A percentile compares a stretch with the other conserved stretches of the same genome.
Evolutionary conservation across 2,797 vertebrate species (phyloP).

Genomic region (Hydrolagus colliei): DNA sequence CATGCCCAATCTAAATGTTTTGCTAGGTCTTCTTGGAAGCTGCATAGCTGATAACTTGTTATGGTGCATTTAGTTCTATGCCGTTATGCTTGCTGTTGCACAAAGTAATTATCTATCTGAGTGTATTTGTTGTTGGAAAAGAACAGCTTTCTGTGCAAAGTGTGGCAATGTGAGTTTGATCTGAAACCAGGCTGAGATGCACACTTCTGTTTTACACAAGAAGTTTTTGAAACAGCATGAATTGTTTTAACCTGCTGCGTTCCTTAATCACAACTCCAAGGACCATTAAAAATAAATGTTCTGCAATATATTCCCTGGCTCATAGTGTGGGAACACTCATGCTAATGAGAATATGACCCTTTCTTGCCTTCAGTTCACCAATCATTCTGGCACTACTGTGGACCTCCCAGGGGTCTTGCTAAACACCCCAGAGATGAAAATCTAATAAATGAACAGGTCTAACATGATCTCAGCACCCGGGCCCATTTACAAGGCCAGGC

Average conservation of each 20-base stretch:
- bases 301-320: conserved; percentile 21
- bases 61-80: background rate
- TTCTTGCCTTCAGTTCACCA: conserved; percentile 28
- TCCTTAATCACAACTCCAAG: conserved; percentile 30
- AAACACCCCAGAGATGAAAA: conserved; percentile 37
- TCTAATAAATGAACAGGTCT: conserved; percentile 46
- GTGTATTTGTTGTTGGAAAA: background rate
- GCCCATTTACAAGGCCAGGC: conserved; percentile 43
- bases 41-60: background rate
- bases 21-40: background rate
- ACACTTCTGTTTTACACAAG: background rate
- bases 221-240: conserved; percentile 24
- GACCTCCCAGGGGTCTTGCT: conserved; percentile 26
- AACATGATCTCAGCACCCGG: conserved; percentile 38
- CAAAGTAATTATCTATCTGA: conserved; percentile 13
- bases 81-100: background rate
- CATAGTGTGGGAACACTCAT: conserved; percentile 21
- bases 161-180: conserved; percentile 12
- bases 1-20: background rate
- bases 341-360: conserved; percentile 31
- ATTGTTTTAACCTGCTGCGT: background rate
- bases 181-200: background rate
- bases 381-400: conserved; percentile 26
- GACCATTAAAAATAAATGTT: conserved; percentile 28
- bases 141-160: background rate